Percentiles rank a stretch among this genome's conserved stretches.
These are phyloP conservation scores for Drosophila demipolita DNA, from an alignment of 2,888 invertebrate species.

Conservation along the genomic window DNA sequence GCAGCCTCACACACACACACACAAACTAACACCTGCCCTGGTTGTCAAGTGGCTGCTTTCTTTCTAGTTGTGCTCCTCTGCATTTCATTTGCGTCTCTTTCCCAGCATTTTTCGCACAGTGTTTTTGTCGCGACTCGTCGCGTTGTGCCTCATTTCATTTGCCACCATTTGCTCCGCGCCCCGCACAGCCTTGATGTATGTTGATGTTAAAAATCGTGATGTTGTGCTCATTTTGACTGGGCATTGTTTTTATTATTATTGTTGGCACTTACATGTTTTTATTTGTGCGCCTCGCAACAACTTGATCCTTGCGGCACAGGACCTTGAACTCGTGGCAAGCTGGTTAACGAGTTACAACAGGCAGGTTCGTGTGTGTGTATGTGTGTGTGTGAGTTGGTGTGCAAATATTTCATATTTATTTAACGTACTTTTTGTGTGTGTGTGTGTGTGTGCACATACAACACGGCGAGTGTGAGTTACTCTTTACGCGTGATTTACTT, in stretches of 20 bases:
- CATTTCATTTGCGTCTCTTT: conserved; percentile 62
- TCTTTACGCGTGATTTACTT: conserved; percentile 55
- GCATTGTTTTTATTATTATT: conserved; percentile 76
- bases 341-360: conserved; percentile 48
- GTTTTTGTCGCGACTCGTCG: conserved; percentile 14
- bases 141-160: conserved; percentile 2
- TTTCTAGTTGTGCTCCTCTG: conserved; percentile 42
- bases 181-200: conserved; percentile 23
- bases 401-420: conserved; percentile 67
- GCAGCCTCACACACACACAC: no score
- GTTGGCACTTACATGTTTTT: conserved; percentile 63
- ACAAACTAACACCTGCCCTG: conserved; percentile 28
- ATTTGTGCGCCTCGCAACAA: conserved; percentile 45
- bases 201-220: conserved; percentile 60
- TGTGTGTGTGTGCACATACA: conserved; percentile 38
- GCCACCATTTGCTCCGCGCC: not conserved
- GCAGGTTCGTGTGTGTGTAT: not conserved
- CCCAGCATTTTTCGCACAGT: conserved; percentile 15
- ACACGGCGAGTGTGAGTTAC: conserved; percentile 19
- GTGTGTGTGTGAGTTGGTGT: conserved; percentile 23
- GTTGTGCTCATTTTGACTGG: conserved; percentile 59
- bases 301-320: conserved; percentile 60
- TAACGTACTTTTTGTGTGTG: conserved; percentile 43
- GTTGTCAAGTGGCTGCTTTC: conserved; percentile 47
- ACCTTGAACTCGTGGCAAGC: conserved; percentile 64